Evolutionary conservation across 2,888 invertebrate genomes (phyloP), one percentile per base, ranked within the genome.

Genomic region (Merodon equestris): DNA sequence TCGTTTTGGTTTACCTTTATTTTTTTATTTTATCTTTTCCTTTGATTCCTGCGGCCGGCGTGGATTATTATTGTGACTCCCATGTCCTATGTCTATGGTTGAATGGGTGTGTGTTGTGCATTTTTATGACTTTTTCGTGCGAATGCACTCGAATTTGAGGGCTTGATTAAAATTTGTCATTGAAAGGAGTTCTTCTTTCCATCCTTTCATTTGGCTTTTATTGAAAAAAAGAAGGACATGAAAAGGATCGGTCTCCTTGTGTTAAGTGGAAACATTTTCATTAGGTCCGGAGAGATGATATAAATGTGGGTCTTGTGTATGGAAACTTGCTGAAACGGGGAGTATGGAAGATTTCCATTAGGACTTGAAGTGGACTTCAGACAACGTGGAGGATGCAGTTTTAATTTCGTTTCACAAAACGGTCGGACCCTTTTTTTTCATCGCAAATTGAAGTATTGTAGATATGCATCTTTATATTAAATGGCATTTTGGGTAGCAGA

Each of bases 61-160:
- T 47, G 61, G 67, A 79, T 40, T 74, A 70, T 68, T 79, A 70
- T 74, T 73, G 74, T 79, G 34, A 47, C 44, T 18, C 7, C 34
- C 12, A 27, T 45, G 19, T 18, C 60, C 38, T n/a, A n/a, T n/a
- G n/a, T n/a, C n/a, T n/a, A n/a, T n/a, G n/a, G n/a, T n/a, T n/a
- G n/a, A n/a, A 34, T 13, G 3, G 40, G 10, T 53, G 12, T 53
- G 63, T 53, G 36, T 64, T 74, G 77, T 79, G 74, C 79, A 79
- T 70, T 79, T 79, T 79, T 79, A 79, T 79, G 79, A 79, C 74
- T 70, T 74, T 77, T 79, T 74, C 74, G 70, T 74, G 56, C 64
- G 79, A 79, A 74, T 79, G 74, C 79, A 74, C 79, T 79, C 54
- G 74, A 66, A 74, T 79, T 79, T 68, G 60, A 79, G 74, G 63